Evolutionary conservation across 2,888 invertebrate genomes (phyloP), one percentile per base, ranked within the genome.

Genomic region (Drosophila eohydei): DNA sequence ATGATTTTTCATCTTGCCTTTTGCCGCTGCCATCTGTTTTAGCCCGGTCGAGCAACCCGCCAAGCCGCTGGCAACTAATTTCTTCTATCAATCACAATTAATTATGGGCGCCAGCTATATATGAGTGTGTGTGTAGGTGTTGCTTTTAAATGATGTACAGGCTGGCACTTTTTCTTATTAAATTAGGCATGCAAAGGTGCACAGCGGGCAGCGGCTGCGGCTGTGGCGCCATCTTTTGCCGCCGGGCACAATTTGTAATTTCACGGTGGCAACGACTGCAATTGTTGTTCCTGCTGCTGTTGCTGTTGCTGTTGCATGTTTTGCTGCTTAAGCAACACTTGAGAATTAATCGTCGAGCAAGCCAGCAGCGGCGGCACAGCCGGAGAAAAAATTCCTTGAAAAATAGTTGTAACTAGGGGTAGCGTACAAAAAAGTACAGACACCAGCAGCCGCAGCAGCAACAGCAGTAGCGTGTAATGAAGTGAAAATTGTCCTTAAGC

Each of bases 401-500:
- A 75, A 75, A 74, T 71, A 68, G 68, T 65, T 57, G 57, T 63
- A 63, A 55, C 44, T 54, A n/a, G 55, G 64, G 51, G 57, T 44
- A 41, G 56, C 34, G 32, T 28, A 38, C 21, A n/a, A 57, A 46
- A 38, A 58, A 43, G 54, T 54, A 58, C 0, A 1, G 21, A 21
- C 21, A 21, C 21, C 21, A 26, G 59, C 28, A 30, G 41, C 9
- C 16, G 26, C 36, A 43, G 30, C 60, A 36, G 46, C 50, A 36
- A 16, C 50, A 38, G 46, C 57, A 71, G 41, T 52, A 62, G 73
- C 84, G 81, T 75, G 87, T 90, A 91, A 91, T 91, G 90, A 91
- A 91, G 91, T 90, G 91, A 88, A 91, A 91, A 91, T 91, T 91
- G 89, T 91, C 91, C 91, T 91, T 87, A 90, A 91, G 91, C 91